Conservation (phyloP, 2,888 invertebrate genomes). For the Mantis religiosa region DNA sequence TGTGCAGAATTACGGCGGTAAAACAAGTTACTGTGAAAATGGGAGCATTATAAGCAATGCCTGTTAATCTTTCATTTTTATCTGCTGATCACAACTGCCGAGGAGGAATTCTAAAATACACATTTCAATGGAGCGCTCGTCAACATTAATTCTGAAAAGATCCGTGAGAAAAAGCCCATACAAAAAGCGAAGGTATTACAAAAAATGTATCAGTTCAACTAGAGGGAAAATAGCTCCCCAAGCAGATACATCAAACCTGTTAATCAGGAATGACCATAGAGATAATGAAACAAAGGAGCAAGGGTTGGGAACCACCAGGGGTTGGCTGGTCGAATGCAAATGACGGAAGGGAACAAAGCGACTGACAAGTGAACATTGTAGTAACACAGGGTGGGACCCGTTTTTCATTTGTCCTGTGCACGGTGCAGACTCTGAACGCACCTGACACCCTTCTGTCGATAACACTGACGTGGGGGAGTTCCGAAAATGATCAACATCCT, state of each 20-base stretch:
- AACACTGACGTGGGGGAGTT: neutral
- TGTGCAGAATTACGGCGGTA: too few relatives aligned
- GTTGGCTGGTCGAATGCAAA: neutral
- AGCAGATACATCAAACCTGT: neutral
- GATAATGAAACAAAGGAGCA: neutral
- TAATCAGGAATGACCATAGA: neutral
- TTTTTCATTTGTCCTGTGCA: neutral
- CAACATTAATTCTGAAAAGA: too few relatives aligned
- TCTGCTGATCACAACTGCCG: too few relatives aligned
- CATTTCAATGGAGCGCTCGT: too few relatives aligned
- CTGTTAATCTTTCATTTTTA: too few relatives aligned
- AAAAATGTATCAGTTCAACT: neutral
- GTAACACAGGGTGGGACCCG: neutral
- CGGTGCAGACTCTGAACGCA: neutral
- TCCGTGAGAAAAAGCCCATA: too few relatives aligned
- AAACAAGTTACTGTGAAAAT: too few relatives aligned
- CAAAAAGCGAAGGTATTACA: neutral
- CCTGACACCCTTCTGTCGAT: neutral
- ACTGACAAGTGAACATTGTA: neutral
- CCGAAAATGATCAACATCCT: neutral
- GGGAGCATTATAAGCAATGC: too few relatives aligned
- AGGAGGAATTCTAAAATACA: too few relatives aligned
- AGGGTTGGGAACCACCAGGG: neutral
- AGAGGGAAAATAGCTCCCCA: neutral
- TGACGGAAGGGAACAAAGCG: neutral